These are phyloP conservation scores for Lepeophtheirus nordmannii DNA, from an alignment of 2,888 invertebrate genomes.

Conservation along the genomic window DNA sequence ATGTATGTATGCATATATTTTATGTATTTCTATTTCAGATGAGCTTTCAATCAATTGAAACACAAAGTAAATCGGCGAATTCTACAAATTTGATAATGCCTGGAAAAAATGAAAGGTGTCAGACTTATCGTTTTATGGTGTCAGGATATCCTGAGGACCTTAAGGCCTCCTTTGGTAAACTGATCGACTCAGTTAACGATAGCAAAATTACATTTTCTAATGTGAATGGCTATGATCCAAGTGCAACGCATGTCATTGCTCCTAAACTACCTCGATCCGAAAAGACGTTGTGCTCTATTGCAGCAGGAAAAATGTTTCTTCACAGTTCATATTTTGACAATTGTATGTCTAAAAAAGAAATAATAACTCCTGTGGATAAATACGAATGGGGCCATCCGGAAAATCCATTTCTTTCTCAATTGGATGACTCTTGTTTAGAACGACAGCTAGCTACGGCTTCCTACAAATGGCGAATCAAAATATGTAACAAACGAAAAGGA, in stretches of 20 bases:
- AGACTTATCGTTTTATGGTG: not conserved
- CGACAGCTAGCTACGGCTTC: not conserved
- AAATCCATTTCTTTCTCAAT: not conserved
- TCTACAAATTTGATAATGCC: too few relatives aligned
- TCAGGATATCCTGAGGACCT: not conserved
- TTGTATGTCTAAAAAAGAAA: not conserved
- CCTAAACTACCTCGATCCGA: slow-evolving; percentile 5
- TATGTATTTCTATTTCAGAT: too few relatives aligned
- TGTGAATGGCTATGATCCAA: not conserved
- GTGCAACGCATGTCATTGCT: slow-evolving; percentile 13
- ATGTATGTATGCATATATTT: too few relatives aligned
- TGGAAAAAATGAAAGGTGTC: too few relatives aligned
- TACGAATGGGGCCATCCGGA: slow-evolving; percentile 19
- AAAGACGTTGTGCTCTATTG: slow-evolving; percentile 8
- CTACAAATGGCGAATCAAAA: not conserved
- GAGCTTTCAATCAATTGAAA: too few relatives aligned
- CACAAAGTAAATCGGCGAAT: too few relatives aligned
- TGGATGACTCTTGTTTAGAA: not conserved
- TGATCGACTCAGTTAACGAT: not conserved
- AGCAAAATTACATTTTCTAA: not conserved
- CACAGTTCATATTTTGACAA: slow-evolving; percentile 3
- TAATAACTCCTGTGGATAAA: not conserved
- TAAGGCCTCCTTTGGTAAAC: too few relatives aligned
- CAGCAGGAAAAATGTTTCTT: slow-evolving; percentile 5
- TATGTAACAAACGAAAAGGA: not conserved